Evolutionary conservation across 2,888 invertebrate genomes (phyloP).

Genomic region (Clunio marinus): DNA sequence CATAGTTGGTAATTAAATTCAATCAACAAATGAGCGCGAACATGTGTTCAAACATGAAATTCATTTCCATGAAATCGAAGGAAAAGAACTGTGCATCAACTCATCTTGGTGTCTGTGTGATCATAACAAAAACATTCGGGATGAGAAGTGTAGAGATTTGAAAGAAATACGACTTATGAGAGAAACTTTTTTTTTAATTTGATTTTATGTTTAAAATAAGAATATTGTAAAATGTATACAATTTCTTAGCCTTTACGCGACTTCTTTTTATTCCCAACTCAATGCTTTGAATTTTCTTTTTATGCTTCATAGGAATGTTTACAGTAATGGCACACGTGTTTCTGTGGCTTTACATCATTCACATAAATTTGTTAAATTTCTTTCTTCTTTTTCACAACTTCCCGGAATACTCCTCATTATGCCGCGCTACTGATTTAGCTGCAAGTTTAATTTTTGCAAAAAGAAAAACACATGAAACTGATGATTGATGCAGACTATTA

Average conservation of each 20-base stretch:
- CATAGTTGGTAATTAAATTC: slow-evolving; percentile 18
- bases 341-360: neutral
- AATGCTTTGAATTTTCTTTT: too few species aligned
- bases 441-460: neutral
- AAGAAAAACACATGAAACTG: neutral
- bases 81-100: slow-evolving; percentile 1
- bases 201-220: neutral
- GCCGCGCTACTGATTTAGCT: neutral
- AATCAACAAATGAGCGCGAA: slow-evolving; percentile 27
- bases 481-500: neutral
- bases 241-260: neutral
- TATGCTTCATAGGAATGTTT: too few species aligned
- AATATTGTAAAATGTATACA: slow-evolving; percentile 15
- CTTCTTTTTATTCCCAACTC: neutral
- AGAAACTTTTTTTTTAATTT: slow-evolving; percentile 14
- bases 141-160: neutral
- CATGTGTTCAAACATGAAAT: slow-evolving; percentile 28
- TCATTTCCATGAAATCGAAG: slow-evolving; percentile 13
- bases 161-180: slow-evolving; percentile 5
- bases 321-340: neutral
- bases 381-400: slow-evolving; percentile 16
- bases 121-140: slow-evolving; percentile 11
- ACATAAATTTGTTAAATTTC: neutral
- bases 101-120: slow-evolving; percentile 18
- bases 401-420: slow-evolving; percentile 4